Conservation (phyloP, 2,888 invertebrate species). For the Macrosiphum euphorbiae region DNA sequence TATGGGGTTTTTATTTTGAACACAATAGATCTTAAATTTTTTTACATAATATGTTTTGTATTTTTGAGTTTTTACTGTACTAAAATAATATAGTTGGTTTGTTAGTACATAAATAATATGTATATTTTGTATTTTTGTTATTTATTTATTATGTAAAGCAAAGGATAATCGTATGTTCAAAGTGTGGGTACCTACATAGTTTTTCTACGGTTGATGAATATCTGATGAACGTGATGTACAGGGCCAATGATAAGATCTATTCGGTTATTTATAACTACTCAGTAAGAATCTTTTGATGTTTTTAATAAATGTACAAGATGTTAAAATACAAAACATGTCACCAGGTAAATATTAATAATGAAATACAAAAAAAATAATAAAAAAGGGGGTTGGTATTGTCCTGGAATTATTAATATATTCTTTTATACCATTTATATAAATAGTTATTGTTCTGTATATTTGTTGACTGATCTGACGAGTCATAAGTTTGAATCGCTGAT, state of each 20-base stretch:
- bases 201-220: constrained; percentile 47
- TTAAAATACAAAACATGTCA: constrained; percentile 62
- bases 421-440: constrained; percentile 36
- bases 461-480: constrained; percentile 19
- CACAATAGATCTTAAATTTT: background rate
- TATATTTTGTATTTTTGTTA: constrained; percentile 46
- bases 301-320: constrained; percentile 60
- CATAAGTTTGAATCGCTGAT: background rate
- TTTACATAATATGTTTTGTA: background rate
- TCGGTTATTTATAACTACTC: constrained; percentile 57
- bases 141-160: constrained; percentile 60
- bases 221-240: constrained; percentile 64
- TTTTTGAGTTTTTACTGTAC: background rate
- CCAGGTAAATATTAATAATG: constrained; percentile 57
- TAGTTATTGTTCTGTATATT: background rate
- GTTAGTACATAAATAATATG: background rate
- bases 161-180: constrained; percentile 51
- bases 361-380: constrained; percentile 40
- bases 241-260: constrained; percentile 60
- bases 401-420: constrained; percentile 34
- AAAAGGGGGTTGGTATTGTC: constrained; percentile 36
- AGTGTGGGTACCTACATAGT: constrained; percentile 52
- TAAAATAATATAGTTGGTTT: background rate
- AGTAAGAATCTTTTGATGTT: constrained; percentile 61
- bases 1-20: background rate